Base-by-base conservation (phyloP, 2,797 vertebrate genomes). In the Coregonus ussuriensis region DNA sequence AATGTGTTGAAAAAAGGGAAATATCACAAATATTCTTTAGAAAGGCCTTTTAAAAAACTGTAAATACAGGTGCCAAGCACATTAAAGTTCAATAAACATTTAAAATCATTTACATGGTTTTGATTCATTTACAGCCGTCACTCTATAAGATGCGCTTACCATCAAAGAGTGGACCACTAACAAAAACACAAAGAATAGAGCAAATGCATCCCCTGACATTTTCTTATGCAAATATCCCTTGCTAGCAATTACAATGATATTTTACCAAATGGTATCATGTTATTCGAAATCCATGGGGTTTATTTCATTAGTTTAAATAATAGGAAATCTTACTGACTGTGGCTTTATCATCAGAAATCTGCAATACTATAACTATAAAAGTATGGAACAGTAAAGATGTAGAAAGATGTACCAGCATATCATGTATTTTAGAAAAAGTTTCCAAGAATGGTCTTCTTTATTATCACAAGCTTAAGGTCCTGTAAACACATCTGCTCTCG, bases 21-120 rank as follows among this genome's bases (percentile, higher is more conserved):
- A 95, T 92, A 92, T 93, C 78, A 94, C 94, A 94, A 92, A 91
- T 88, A 83, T 82, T 85, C 65, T 87, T 87, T 90, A 88, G 81
- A 82, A 94, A 95, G 89, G 91, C 89, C 91, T 97, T 96, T 91
- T 94, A 94, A 90, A 94, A 47, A 96, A 95, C 93, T 96, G 93
- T 98, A 96, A 96, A 96, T 97, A 96, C 93, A 95, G 92, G 96
- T 97, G 96, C 96, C 95, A 97, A 98, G 96, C 96, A 98, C 96
- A 92, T 91, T 95, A 91, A 94, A 93, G 91, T 94, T 95, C 94
- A 98, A 98, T 97, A 97, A 98, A 97, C 91, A 88, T 94, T 95
- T 94, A 91, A 94, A 93, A 94, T 96, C 93, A 91, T 95, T 92
- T 88, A 85, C 75, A 71, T 79, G 77, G 79, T 82, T 84, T 79